These are phyloP conservation scores for Listrodromus nycthemerus DNA, from an alignment of 2,888 invertebrate genomes.

Conservation along the genomic window DNA sequence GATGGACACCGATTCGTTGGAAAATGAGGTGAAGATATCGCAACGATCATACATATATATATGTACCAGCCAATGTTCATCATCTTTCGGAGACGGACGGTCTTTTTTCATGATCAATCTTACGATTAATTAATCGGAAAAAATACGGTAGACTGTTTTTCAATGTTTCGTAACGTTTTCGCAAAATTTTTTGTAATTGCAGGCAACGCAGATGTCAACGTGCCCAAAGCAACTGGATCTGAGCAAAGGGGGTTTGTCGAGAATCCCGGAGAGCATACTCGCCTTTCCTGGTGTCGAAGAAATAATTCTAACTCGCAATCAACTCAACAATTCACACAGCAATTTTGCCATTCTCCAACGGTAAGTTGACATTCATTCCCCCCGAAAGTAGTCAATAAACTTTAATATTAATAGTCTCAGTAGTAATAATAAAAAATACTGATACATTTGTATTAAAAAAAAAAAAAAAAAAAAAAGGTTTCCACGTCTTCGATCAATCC, in stretches of 20 bases:
- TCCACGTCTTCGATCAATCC: slow-evolving; percentile 76
- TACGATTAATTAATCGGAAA: neutral
- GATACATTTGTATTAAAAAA: neutral
- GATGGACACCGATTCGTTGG: slow-evolving; percentile 82
- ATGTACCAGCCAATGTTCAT: neutral
- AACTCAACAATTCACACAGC: slow-evolving; percentile 78
- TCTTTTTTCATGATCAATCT: neutral
- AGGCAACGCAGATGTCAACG: slow-evolving; percentile 77
- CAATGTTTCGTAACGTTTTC: neutral
- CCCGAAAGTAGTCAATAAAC: neutral
- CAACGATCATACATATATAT: slow-evolving; percentile 1
- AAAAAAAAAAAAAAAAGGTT: slow-evolving; percentile 72
- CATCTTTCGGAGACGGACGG: neutral
- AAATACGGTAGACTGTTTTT: neutral
- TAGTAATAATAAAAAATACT: slow-evolving; percentile 13
- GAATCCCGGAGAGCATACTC: slow-evolving; percentile 82
- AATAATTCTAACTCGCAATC: slow-evolving; percentile 81
- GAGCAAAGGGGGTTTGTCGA: slow-evolving; percentile 81
- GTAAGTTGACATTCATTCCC: slow-evolving; percentile 69
- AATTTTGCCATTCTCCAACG: slow-evolving; percentile 79
- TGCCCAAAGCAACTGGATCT: slow-evolving; percentile 82
- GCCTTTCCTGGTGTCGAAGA: slow-evolving; percentile 82
- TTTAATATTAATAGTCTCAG: slow-evolving; percentile 1
- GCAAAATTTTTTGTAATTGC: slow-evolving; percentile 39
- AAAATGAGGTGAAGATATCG: slow-evolving; percentile 79